phyloP scores from a whole-genome alignment of 2,888 invertebrate genomes.

The Diloba caeruleocephala region DNA sequence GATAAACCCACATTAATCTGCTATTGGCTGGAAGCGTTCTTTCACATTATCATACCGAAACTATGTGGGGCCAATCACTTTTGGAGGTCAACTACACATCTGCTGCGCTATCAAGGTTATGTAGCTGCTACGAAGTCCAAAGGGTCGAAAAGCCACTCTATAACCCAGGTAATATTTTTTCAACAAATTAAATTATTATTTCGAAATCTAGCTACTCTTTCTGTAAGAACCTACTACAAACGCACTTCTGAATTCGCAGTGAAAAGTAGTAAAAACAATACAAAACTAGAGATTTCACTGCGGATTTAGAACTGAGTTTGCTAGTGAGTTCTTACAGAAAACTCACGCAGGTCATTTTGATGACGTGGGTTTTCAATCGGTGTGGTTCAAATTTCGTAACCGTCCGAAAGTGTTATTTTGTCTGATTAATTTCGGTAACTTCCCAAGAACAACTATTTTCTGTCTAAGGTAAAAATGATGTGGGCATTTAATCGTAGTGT shows the following conservation, averaged over 20 bases:
- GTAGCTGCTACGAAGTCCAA: not conserved
- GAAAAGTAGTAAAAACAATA: no score
- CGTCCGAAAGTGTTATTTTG: not conserved
- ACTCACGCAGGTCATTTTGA: no score
- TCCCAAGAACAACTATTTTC: conserved; percentile 2
- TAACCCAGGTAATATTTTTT: conserved; percentile 16
- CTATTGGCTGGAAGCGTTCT: not conserved
- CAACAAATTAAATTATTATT: no score
- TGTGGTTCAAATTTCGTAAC: not conserved
- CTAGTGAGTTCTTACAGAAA: no score
- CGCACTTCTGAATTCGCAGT: no score
- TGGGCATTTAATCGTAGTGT: conserved; percentile 20
- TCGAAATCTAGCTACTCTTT: no score
- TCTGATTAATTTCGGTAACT: conserved; percentile 14
- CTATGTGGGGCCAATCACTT: conserved; percentile 33
- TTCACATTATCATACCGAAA: conserved; percentile 1
- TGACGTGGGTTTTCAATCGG: not conserved
- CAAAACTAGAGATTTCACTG: no score
- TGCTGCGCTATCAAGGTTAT: conserved; percentile 43
- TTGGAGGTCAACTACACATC: conserved; percentile 42
- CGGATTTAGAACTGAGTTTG: no score
- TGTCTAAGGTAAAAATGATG: conserved; percentile 18
- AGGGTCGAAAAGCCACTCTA: conserved; percentile 33
- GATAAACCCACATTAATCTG: not conserved
- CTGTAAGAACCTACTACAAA: no score